Evolutionary conservation across 2,888 invertebrate genomes (phyloP), one percentile per base, ranked within the genome.

Genomic region (Morinoia aosen): DNA sequence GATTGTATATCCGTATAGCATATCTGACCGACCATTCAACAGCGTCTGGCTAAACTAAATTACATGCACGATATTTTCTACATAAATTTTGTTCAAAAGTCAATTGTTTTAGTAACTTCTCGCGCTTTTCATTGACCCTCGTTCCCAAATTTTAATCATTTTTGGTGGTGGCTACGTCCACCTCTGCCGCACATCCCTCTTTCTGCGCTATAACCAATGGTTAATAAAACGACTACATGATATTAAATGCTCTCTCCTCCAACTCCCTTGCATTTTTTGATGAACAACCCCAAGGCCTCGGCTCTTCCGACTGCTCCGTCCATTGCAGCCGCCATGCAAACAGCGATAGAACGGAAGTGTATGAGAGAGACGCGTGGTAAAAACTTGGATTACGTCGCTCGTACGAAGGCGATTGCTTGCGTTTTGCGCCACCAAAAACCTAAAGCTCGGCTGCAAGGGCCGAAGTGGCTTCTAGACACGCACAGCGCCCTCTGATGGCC

Each of bases 401-500:
- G 48, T 48, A 48, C 48, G 40, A 39, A 40, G 48, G 90, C 90
- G 48, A 90, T 90, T 90, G 90, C 90, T 90, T 90, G 90, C 48
- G 40, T 90, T 90, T 90, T 90, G 90, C 90, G 14, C 40, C 90
- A 90, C 90, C 48, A 48, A 90, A 90, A 90, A 48, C 39, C 90
- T 90, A 48, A 90, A 90, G 90, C 90, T 33, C 39, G 11, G 90
- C 90, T 16, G 90, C 90, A 48, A 90, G 40, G 40, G 19, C 90
- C 12, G 90, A 33, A 90, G 90, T 90, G 39, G 90, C 90, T 48
- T 40, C 90, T 19, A 90, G 90, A 90, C 90, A 90, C 90, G 90
- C 90, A 90, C 90, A 90, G 90, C 39, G 90, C 90, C 90, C 90
- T 90, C 90, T 90, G 90, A 90, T 90, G 90, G 90, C 48, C 90